Evolutionary conservation across 2,797 vertebrate genomes (phyloP), one percentile per base, ranked within the genome.

Genomic region (Hapalemur alaotrensis): DNA sequence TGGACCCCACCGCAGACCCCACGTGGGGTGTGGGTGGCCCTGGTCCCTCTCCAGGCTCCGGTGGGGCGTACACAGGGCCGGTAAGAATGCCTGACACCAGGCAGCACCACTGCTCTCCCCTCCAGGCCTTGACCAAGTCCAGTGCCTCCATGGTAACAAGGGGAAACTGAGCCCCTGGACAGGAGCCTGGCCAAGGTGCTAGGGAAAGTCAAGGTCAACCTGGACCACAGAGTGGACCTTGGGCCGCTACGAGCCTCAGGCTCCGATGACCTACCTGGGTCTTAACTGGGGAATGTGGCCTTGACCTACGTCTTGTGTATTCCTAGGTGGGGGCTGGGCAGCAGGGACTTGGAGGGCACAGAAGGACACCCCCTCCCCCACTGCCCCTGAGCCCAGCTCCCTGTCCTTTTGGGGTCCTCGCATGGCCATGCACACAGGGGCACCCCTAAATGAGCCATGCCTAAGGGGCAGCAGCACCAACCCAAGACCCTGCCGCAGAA

Each of bases 41-140:
- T 1, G 0, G 0, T 9, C 1, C 14, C 61, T 61, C 0, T 1
- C 28, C 76, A 11, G 5, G 30, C 28, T 59, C 50, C 9, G 0
- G 23, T 3, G 43, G 46, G 61, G 67, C 23, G 32, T 3, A 15
- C 0, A 12, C 7, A 30, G 13, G 22, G 59, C 5, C 0, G 0
- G 15, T 4, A 17, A 52, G 2, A 15, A 57, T 0, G 9, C 48
- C 63, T 18, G 30, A 7, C 10, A 0, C 0, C 0, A 0, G 46
- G 23, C 2, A 30, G 75, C 35, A 22, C 2, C 0, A 0, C 63
- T 38, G 0, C 4, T 9, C 3, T 63, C 25, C 43, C 50, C 59
- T 7, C 0, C 2, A 0, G 5, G n/a, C 12, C 46, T 43, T 46
- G 17, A 2, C 1, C 0, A 0, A 35, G 25, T 75, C 23, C 6